Percentiles rank a stretch among this genome's conserved stretches.
Conservation (phyloP, 2,797 vertebrate species). For the Argya squamiceps region DNA sequence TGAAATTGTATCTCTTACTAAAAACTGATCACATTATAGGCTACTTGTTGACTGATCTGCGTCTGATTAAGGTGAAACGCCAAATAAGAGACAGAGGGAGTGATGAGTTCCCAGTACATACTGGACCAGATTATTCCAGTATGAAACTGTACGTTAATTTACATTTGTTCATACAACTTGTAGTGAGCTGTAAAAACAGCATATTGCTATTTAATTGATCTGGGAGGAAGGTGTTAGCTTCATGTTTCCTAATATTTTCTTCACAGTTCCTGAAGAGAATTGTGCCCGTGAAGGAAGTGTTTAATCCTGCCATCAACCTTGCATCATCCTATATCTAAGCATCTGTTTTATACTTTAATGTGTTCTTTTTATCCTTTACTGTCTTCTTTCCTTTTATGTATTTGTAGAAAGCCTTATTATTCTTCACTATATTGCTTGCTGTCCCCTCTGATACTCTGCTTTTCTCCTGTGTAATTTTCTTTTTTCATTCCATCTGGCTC, state of each 20-base stretch:
- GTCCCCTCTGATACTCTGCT: conserved; percentile 63
- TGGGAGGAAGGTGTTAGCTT: not conserved
- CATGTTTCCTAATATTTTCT: not conserved
- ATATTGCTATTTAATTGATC: not conserved
- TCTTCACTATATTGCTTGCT: conserved; percentile 71
- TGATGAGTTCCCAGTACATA: not conserved
- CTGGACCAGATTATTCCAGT: not conserved
- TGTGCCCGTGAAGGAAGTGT: conserved; percentile 2
- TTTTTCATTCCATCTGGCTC: conserved; percentile 57
- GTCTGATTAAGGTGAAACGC: not conserved
- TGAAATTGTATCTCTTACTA: not conserved
- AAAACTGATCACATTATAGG: not conserved
- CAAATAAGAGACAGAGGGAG: not conserved
- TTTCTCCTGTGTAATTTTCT: conserved; percentile 69
- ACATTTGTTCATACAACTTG: not conserved
- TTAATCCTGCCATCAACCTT: conserved; percentile 60
- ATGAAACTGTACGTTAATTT: not conserved
- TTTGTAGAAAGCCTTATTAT: conserved; percentile 70
- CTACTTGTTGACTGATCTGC: not conserved
- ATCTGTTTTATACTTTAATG: conserved; percentile 66
- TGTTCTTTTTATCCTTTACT: conserved; percentile 66
- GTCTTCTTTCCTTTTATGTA: conserved; percentile 70
- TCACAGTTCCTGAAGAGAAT: conserved; percentile 12
- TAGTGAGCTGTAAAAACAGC: not conserved
- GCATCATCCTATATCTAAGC: conserved; percentile 58